phyloP scores from a whole-genome alignment of 2,797 vertebrate genomes.

The Spheniscus humboldti region DNA sequence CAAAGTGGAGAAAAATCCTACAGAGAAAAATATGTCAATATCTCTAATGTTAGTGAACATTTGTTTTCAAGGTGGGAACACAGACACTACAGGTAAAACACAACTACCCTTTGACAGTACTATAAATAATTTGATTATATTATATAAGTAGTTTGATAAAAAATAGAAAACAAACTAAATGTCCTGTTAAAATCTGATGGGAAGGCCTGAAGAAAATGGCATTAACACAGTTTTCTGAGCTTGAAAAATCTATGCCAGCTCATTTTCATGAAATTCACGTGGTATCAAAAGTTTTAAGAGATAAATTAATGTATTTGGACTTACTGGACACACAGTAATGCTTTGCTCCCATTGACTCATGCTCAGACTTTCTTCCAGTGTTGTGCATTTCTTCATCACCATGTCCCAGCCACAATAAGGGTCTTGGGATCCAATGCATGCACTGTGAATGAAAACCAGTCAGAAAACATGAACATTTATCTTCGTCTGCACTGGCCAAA shows the following conservation, averaged over 20 bases:
- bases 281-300: not conserved
- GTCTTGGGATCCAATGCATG: constrained; percentile 92
- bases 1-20: not conserved
- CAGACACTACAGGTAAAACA: not conserved
- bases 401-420: constrained; percentile 97
- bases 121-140: not conserved
- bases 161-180: not conserved
- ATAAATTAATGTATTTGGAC: constrained; percentile 46
- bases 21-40: not conserved
- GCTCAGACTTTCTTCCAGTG: constrained; percentile 90
- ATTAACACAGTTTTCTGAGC: not conserved
- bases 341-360: constrained; percentile 98
- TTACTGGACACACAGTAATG: constrained; percentile 89
- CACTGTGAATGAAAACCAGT: constrained; percentile 70
- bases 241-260: not conserved
- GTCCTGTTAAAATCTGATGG: not conserved
- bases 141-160: not conserved
- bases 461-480: not conserved
- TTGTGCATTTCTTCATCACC: constrained; percentile 91
- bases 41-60: not conserved
- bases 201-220: not conserved
- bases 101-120: not conserved
- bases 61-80: not conserved
- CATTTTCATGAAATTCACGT: not conserved
- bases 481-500: not conserved